These are phyloP conservation scores for Dryomyza anilis DNA, from an alignment of 2,888 invertebrate species.

Conservation along the genomic window DNA sequence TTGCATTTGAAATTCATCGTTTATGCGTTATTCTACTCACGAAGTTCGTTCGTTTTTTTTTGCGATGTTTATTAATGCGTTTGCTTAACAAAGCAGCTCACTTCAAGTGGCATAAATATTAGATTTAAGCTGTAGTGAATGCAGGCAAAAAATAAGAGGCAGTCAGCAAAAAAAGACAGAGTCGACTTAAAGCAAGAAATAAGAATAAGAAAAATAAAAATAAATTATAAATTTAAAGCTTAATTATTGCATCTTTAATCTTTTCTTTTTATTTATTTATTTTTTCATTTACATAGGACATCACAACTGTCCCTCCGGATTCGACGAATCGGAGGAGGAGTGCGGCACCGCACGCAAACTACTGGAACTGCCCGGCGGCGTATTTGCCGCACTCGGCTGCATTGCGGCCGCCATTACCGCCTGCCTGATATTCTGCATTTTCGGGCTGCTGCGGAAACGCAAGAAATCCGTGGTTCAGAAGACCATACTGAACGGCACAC, in stretches of 20 bases:
- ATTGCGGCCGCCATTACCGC: conserved; percentile 66
- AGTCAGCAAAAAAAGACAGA: no score
- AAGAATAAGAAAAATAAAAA: no score
- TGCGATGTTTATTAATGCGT: conserved; percentile 14
- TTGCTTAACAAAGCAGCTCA: background rate
- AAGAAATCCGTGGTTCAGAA: conserved; percentile 65
- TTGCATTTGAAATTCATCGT: conserved; percentile 6
- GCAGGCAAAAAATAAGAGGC: no score
- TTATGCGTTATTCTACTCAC: background rate
- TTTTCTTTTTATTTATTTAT: no score
- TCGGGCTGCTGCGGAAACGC: conserved; percentile 66
- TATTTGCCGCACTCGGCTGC: conserved; percentile 66
- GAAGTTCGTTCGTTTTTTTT: background rate
- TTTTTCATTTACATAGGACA: conserved; percentile 49
- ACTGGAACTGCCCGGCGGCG: conserved; percentile 65
- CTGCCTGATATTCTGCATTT: conserved; percentile 66
- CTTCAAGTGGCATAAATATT: background rate
- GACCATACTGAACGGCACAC: conserved; percentile 59
- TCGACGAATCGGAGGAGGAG: conserved; percentile 74
- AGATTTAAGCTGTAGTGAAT: background rate
- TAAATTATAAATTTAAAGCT: no score
- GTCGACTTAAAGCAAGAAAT: no score
- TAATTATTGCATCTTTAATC: no score
- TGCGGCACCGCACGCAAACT: conserved; percentile 66
- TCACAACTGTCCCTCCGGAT: conserved; percentile 70